A percentile compares a stretch with the other conserved stretches of the same genome.
These are phyloP conservation scores for Acanthopleura granulata DNA, from an alignment of 2,888 invertebrate species.

Conservation along the genomic window DNA sequence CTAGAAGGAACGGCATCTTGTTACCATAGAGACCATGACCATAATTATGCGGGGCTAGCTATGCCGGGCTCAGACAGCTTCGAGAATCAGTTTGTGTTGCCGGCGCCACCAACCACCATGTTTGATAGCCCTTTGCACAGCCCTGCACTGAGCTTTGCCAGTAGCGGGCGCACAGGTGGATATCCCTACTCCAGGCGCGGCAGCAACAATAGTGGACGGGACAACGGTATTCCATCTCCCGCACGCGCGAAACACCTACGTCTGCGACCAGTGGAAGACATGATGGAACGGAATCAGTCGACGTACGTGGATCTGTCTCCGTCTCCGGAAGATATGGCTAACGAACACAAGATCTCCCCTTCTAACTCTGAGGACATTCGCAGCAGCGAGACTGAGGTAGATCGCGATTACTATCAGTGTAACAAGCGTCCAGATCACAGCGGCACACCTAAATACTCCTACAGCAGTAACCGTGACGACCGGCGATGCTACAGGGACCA, in stretches of 20 bases:
- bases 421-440: neutral
- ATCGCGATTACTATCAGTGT: conserved; percentile 29
- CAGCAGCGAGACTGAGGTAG: conserved; percentile 52
- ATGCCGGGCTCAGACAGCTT: conserved; percentile 55
- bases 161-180: conserved; percentile 2
- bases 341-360: conserved; percentile 51
- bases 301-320: conserved; percentile 55
- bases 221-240: neutral
- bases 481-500: neutral
- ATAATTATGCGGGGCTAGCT: conserved; percentile 5
- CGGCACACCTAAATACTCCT: neutral
- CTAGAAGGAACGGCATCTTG: conserved; percentile 26
- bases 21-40: conserved; percentile 18
- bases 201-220: conserved; percentile 8
- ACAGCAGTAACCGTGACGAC: neutral
- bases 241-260: neutral
- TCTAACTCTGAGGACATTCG: conserved; percentile 55
- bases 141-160: neutral
- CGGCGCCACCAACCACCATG: conserved; percentile 37
- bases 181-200: neutral
- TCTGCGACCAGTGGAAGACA: neutral
- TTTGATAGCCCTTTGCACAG: conserved; percentile 11
- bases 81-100: conserved; percentile 51
- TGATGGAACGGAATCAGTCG: neutral
- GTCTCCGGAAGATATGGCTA: conserved; percentile 56